These are phyloP conservation scores for Sycophila texana DNA, from an alignment of 2,888 invertebrate genomes.

Conservation along the genomic window DNA sequence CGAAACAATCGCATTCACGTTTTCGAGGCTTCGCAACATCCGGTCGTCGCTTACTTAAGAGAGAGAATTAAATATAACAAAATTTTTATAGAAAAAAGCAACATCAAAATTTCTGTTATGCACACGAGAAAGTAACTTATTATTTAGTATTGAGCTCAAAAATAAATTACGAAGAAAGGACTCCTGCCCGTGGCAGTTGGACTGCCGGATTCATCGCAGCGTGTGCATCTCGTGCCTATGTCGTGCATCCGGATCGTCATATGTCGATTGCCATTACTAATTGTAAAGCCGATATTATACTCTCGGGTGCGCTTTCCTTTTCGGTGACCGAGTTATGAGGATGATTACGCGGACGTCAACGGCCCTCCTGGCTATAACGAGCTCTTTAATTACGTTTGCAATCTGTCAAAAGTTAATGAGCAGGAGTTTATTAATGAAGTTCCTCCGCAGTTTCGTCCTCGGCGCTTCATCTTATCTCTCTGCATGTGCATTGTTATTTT, in stretches of 20 bases:
- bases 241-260: not conserved
- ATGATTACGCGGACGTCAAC: conserved; percentile 10
- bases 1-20: too few species aligned
- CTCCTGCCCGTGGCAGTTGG: too few species aligned
- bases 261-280: conserved; percentile 21
- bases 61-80: too few species aligned
- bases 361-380: conserved; percentile 60
- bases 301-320: conserved; percentile 6
- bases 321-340: conserved; percentile 19
- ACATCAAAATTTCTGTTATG: too few species aligned
- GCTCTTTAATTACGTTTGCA: conserved; percentile 69
- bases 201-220: too few species aligned
- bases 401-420: conserved; percentile 63
- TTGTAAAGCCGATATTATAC: conserved; percentile 21
- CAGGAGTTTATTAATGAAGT: conserved; percentile 44
- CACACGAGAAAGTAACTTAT: too few species aligned
- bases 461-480: not conserved
- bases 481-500: not conserved
- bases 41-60: too few species aligned
- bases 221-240: too few species aligned
- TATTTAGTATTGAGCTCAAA: too few species aligned
- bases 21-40: too few species aligned
- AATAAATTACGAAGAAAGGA: too few species aligned
- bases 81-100: too few species aligned
- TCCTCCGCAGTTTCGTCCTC: not conserved